Conservation (phyloP, 2,797 vertebrate species). For the Garrulus glandarius region DNA sequence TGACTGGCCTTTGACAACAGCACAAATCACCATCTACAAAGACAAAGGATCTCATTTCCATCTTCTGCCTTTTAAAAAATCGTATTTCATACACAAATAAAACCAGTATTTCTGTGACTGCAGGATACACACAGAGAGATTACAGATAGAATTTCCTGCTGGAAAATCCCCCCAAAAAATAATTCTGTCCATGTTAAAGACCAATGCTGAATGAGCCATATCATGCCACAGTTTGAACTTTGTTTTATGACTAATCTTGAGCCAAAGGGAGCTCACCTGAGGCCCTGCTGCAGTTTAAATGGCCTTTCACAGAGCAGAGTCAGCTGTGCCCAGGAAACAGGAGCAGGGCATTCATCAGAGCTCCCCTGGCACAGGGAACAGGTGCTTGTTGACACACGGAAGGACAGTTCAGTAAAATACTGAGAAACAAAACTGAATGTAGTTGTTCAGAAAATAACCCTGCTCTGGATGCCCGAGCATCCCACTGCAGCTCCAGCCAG, state of each 20-base stretch:
- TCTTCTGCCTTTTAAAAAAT: neutral
- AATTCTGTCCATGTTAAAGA: neutral
- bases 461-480: neutral
- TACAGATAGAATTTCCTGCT: neutral
- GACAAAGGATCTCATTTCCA: neutral
- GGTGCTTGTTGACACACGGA: neutral
- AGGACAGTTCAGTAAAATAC: neutral
- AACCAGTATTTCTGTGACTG: neutral
- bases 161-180: neutral
- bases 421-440: neutral
- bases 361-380: neutral
- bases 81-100: neutral
- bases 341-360: neutral
- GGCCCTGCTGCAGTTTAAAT: neutral
- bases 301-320: neutral
- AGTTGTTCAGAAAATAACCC: neutral
- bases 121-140: neutral
- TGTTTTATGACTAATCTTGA: neutral
- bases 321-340: neutral
- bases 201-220: neutral
- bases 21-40: neutral
- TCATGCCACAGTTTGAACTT: neutral
- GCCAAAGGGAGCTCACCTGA: conserved; percentile 17
- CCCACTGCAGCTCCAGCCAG: neutral
- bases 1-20: neutral